Evolutionary conservation across 2,113 vertebrate genomes (phyloP).

Genomic region (Thamnaconus septentrionalis): DNA sequence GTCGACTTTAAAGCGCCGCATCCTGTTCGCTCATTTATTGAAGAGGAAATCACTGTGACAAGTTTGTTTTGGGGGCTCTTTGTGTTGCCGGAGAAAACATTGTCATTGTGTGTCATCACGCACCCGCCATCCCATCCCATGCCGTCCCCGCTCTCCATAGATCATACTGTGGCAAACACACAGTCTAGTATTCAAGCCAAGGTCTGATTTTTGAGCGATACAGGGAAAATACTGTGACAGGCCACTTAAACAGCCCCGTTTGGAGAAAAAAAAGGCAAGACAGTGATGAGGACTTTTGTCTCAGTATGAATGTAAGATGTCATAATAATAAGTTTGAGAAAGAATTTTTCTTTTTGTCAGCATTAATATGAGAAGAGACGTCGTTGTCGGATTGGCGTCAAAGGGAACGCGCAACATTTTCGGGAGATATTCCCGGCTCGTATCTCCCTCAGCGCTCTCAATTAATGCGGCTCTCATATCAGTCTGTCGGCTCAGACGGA

Average conservation of each 20-base stretch:
- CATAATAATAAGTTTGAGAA: background rate
- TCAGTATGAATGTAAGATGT: conserved; percentile 16
- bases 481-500: too few relatives aligned
- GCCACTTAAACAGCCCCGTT: conserved; percentile 13
- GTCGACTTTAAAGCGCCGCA: conserved; percentile 45
- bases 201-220: conserved; percentile 23
- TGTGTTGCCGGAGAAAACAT: conserved; percentile 58
- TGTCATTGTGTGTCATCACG: conserved; percentile 54
- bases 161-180: conserved; percentile 46
- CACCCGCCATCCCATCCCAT: conserved; percentile 1
- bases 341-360: too few relatives aligned
- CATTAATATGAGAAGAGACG: too few relatives aligned
- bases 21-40: conserved; percentile 54
- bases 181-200: conserved; percentile 24
- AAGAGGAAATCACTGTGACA: conserved; percentile 61
- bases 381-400: too few relatives aligned
- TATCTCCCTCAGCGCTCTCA: too few relatives aligned
- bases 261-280: background rate
- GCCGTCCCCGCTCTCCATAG: conserved; percentile 22
- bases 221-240: conserved; percentile 3
- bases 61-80: conserved; percentile 55
- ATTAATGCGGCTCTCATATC: too few relatives aligned
- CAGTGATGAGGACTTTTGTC: conserved; percentile 15
- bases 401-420: too few relatives aligned
- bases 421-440: too few relatives aligned